A percentile compares a stretch with the other conserved stretches of the same genome.
These are phyloP conservation scores for Neoitamus cyanurus DNA, from an alignment of 2,888 invertebrate species.

Conservation along the genomic window DNA sequence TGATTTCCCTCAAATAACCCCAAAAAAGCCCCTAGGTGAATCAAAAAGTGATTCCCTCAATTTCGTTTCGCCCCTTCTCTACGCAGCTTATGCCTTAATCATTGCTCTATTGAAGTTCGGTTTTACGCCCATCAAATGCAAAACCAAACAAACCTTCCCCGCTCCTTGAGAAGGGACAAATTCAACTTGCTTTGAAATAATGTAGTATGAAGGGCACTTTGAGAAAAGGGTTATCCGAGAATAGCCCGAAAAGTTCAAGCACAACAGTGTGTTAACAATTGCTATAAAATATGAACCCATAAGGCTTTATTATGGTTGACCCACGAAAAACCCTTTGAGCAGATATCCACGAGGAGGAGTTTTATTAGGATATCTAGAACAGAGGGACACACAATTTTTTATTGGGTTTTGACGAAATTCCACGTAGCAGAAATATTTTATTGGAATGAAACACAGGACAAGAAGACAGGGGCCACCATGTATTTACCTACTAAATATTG, in stretches of 20 bases:
- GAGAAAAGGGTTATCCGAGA: slow-evolving; percentile 9
- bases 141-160: not conserved
- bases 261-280: slow-evolving; percentile 47
- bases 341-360: not conserved
- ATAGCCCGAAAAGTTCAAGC: not conserved
- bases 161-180: not conserved
- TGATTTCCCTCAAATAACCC: not conserved
- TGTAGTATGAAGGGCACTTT: slow-evolving; percentile 18
- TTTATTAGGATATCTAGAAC: slow-evolving; percentile 6
- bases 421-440: not conserved
- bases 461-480: not conserved
- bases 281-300: slow-evolving; percentile 46
- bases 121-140: not conserved
- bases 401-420: not conserved
- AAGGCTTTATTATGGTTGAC: slow-evolving; percentile 44
- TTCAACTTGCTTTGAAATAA: slow-evolving; percentile 32
- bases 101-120: not conserved
- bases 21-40: not conserved
- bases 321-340: slow-evolving; percentile 15
- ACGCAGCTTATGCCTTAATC: not conserved
- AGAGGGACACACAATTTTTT: not conserved
- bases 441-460: not conserved
- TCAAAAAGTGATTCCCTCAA: not conserved
- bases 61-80: not conserved
- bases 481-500: not conserved